Evolutionary conservation across 2,797 vertebrate genomes (phyloP).

Genomic region (Glyptemys insculpta): DNA sequence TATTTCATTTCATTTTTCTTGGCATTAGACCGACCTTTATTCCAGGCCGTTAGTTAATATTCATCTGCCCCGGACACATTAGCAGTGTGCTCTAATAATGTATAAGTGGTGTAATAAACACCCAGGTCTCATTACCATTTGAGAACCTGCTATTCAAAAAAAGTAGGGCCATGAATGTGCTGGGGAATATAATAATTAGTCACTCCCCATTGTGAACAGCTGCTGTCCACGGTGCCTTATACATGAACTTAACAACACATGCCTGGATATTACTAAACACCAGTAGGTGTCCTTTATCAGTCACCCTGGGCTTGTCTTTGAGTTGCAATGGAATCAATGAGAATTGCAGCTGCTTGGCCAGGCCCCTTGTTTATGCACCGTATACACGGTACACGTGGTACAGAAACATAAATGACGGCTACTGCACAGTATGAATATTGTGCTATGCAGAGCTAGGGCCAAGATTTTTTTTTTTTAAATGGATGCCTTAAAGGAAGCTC

Average conservation of each 20-base stretch:
- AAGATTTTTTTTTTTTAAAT: neutral
- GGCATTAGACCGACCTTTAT: conserved; percentile 47
- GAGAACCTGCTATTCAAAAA: neutral
- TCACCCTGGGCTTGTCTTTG: neutral
- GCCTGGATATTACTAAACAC: neutral
- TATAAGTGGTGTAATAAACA: conserved; percentile 36
- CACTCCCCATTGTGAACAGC: neutral
- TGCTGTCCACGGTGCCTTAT: neutral
- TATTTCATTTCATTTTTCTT: conserved; percentile 41
- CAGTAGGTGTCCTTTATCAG: neutral
- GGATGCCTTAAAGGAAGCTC: neutral
- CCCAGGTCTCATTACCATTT: neutral
- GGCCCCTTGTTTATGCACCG: neutral
- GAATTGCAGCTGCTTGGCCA: neutral
- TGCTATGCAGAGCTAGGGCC: neutral
- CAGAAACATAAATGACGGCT: neutral
- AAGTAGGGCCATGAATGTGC: conserved; percentile 14
- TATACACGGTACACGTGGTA: neutral
- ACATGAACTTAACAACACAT: neutral
- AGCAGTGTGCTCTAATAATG: conserved; percentile 31
- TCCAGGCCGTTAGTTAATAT: conserved; percentile 19
- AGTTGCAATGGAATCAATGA: neutral
- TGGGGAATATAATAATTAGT: conserved; percentile 8
- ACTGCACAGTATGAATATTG: neutral
- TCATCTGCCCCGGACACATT: conserved; percentile 36